These are phyloP conservation scores for Margarornis squamiger DNA, from an alignment of 2,797 vertebrate genomes.

Conservation along the genomic window DNA sequence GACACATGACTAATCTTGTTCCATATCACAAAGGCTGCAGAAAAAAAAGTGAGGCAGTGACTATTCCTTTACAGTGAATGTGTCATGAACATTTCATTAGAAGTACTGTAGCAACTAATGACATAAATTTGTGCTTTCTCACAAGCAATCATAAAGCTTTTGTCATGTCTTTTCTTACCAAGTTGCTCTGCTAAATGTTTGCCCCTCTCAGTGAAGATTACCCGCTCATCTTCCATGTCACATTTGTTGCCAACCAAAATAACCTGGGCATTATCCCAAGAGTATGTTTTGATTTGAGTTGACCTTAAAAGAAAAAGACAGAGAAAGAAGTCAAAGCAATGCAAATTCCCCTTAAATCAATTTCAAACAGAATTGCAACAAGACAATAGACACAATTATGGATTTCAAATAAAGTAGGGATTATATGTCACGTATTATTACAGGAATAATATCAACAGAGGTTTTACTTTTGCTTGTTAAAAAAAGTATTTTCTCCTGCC, in stretches of 20 bases:
- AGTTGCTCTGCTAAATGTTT: constrained; percentile 93
- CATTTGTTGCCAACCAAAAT: constrained; percentile 95
- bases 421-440: background rate
- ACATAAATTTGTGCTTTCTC: background rate
- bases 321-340: constrained; percentile 27
- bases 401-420: background rate
- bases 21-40: background rate
- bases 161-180: constrained; percentile 78
- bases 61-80: background rate
- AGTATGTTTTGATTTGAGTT: constrained; percentile 98
- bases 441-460: background rate
- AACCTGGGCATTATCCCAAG: constrained; percentile 98
- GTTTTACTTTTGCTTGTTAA: background rate
- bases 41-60: background rate
- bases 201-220: constrained; percentile 90
- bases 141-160: background rate
- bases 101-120: background rate
- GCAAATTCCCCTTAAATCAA: background rate
- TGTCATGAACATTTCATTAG: background rate
- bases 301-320: constrained; percentile 82
- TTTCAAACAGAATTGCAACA: background rate
- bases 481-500: background rate
- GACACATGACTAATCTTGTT: background rate
- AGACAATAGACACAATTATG: background rate
- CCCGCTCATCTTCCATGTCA: constrained; percentile 96